phyloP scores from a whole-genome alignment of 2,113 vertebrate species.

The Circaetus gallicus region DNA sequence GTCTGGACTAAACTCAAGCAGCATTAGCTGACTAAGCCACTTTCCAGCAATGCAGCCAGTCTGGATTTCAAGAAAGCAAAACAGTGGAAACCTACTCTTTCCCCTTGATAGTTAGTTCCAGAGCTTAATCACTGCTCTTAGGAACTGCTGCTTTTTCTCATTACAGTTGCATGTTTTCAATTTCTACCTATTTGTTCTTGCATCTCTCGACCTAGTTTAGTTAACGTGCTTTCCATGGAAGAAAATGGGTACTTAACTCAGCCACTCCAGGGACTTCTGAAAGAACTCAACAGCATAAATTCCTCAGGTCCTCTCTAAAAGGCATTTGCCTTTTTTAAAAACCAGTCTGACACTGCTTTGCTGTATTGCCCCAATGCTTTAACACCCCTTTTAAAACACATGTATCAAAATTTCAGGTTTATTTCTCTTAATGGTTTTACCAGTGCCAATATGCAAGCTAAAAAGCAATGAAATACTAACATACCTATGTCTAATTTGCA shows the following conservation, averaged over 20 bases:
- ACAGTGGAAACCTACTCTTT: neutral
- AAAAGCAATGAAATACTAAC: neutral
- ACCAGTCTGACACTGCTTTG: accelerated
- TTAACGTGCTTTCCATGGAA: neutral
- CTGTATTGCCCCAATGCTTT: neutral
- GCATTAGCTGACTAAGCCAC: neutral
- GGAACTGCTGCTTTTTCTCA: neutral
- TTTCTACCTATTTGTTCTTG: neutral
- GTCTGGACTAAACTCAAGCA: neutral
- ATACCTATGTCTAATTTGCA: neutral
- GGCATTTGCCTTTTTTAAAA: neutral
- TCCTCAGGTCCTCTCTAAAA: neutral
- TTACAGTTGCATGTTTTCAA: neutral
- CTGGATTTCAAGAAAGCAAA: neutral
- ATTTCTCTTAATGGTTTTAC: neutral
- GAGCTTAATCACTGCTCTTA: neutral
- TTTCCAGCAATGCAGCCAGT: neutral
- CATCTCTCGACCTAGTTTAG: neutral
- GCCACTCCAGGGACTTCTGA: neutral
- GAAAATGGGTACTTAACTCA: neutral
- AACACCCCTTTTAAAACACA: neutral
- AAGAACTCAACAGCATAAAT: neutral
- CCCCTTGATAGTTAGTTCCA: neutral
- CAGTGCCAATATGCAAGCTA: neutral
- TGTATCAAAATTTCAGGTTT: neutral